A percentile compares a stretch with the other conserved stretches of the same genome.
These are phyloP conservation scores for Drosophila putrida DNA, from an alignment of 2,888 invertebrate species.

Conservation along the genomic window DNA sequence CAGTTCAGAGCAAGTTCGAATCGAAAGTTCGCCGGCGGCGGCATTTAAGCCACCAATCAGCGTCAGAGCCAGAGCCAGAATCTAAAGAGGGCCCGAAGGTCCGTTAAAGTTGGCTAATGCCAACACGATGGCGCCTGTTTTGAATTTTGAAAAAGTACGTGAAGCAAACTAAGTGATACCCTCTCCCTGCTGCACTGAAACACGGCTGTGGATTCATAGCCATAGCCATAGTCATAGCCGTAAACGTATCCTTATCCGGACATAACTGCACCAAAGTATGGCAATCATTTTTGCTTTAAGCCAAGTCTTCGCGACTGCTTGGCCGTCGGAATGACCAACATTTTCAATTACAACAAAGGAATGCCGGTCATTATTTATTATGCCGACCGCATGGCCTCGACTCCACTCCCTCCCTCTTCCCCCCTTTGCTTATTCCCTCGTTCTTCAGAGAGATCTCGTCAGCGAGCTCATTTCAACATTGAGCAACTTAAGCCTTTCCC, in stretches of 20 bases:
- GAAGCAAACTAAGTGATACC: constrained; percentile 48
- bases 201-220: constrained; percentile 19
- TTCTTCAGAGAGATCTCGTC: constrained; percentile 17
- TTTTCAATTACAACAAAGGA: constrained; percentile 84
- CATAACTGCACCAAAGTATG: constrained; percentile 79
- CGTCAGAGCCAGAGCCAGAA: constrained; percentile 70
- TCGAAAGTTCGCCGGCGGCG: constrained; percentile 48
- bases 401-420: background rate
- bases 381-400: constrained; percentile 79
- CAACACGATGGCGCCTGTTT: constrained; percentile 76
- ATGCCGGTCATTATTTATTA: constrained; percentile 83
- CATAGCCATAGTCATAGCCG: constrained; percentile 9
- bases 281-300: constrained; percentile 84
- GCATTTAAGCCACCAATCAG: constrained; percentile 79
- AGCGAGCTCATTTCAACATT: constrained; percentile 64
- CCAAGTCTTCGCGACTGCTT: constrained; percentile 51
- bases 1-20: constrained; percentile 17
- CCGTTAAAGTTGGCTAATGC: constrained; percentile 57
- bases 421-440: constrained; percentile 4
- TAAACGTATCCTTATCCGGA: constrained; percentile 21
- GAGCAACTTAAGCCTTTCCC: constrained; percentile 72
- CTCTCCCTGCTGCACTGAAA: constrained; percentile 38
- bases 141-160: constrained; percentile 81
- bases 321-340: constrained; percentile 80
- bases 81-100: constrained; percentile 1